Conservation (phyloP, 2,797 vertebrate genomes). For the Bryconaethiops microstoma region DNA sequence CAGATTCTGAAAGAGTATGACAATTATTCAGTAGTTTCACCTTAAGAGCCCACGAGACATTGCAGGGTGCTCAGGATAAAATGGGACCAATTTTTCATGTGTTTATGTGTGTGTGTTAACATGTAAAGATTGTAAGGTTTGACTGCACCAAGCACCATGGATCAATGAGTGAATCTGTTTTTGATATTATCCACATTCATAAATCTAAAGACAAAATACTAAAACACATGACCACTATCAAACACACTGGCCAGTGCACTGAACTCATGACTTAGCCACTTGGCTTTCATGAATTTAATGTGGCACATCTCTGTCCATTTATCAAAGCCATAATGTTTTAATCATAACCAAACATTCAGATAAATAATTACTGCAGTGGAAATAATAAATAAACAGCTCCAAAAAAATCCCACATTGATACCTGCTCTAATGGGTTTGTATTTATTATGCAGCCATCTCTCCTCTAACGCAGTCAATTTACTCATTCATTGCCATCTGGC, state of each 20-base stretch:
- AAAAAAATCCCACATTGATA: conserved; percentile 30
- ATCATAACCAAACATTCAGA: conserved; percentile 57
- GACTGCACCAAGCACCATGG: neutral
- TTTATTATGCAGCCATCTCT: conserved; percentile 73
- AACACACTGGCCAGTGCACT: conserved; percentile 28
- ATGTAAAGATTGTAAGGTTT: neutral
- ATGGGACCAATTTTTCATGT: no score
- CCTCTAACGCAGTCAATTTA: conserved; percentile 55
- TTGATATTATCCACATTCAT: neutral
- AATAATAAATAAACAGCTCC: conserved; percentile 54
- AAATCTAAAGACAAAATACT: conserved; percentile 8
- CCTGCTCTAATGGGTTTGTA: conserved; percentile 71
- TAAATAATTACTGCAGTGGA: conserved; percentile 60
- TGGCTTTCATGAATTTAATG: conserved; percentile 53
- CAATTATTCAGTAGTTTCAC: conserved; percentile 4
- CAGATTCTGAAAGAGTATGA: conserved; percentile 1
- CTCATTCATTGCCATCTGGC: conserved; percentile 65
- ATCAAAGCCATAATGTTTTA: conserved; percentile 52
- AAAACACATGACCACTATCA: conserved; percentile 24
- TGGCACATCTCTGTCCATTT: conserved; percentile 53
- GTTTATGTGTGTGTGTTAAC: neutral
- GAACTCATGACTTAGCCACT: conserved; percentile 38
- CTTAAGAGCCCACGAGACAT: neutral
- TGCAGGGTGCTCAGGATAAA: neutral
- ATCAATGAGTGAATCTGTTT: neutral